Evolutionary conservation across 2,888 invertebrate genomes (phyloP), one percentile per base, ranked within the genome.

Genomic region (Metopia argyrocephala): DNA sequence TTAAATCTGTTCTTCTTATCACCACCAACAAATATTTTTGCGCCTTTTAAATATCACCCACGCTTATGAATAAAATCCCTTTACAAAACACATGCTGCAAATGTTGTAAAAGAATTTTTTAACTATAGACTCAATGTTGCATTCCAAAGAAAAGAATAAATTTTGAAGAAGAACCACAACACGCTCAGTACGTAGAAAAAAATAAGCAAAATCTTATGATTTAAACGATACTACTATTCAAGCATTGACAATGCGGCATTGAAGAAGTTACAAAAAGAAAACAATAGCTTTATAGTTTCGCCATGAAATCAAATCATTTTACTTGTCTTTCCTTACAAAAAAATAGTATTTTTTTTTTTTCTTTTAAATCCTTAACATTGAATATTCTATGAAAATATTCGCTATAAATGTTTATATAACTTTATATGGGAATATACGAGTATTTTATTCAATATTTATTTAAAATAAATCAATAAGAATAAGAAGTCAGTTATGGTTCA

Each of bases 171-270:
- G 4, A 38, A 12, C 9, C 9, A 38, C 2, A 23, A 4, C 1
- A 18, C 20, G 23, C 12, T 20, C 38, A 52, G 20, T 20, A 20
- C 62, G 25, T 28, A 65, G 57, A 59, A 27, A 38, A 64, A 70
- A n/a, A n/a, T n/a, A n/a, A n/a, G 27, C 61, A 61, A 71, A 65
- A n/a, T n/a, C n/a, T n/a, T n/a, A n/a, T n/a, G n/a, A n/a, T n/a
- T n/a, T n/a, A n/a, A n/a, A n/a, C n/a, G n/a, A 50, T 61, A 75
- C 59, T 61, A 50, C 21, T 45, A 54, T 28, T 61, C 75, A 54
- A 61, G 68, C 61, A 75, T 46, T 61, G 61, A 66, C 54, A 54
- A 73, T 64, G 66, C 66, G 59, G 61, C 65, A 68, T 61, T 75
- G 66, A 54, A 61, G 52, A 28, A 52, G 28, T 28, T 48, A 31